These are phyloP conservation scores for Megaptera novaeangliae DNA, from an alignment of 2,113 vertebrate species.

Conservation along the genomic window DNA sequence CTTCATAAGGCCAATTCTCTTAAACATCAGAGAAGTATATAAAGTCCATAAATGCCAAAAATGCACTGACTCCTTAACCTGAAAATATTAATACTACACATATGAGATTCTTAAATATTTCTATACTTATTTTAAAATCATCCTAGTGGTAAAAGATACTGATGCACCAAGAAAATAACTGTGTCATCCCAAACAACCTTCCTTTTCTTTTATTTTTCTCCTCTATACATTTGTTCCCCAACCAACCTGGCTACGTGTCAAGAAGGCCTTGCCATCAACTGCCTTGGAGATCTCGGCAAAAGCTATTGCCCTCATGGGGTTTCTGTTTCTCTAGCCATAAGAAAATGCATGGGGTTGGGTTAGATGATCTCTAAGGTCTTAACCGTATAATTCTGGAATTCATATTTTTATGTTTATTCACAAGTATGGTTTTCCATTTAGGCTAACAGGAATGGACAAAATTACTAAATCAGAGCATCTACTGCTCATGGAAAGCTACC, in stretches of 20 bases:
- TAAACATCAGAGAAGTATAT: background rate
- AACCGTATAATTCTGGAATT: background rate
- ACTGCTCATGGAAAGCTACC: background rate
- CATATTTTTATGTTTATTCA: background rate
- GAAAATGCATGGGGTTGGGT: background rate
- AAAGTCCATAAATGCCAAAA: background rate
- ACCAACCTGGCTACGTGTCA: background rate
- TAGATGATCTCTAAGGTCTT: background rate
- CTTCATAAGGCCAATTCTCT: background rate
- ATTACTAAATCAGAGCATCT: background rate
- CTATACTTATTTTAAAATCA: background rate
- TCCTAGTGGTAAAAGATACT: background rate
- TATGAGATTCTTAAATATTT: background rate
- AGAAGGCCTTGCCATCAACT: background rate
- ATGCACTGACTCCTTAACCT: background rate
- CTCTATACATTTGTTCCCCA: background rate
- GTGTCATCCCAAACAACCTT: background rate
- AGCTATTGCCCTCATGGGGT: background rate
- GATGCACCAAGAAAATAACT: background rate
- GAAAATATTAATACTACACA: conserved; percentile 6
- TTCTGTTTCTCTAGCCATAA: background rate
- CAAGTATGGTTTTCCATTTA: background rate
- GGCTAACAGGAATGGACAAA: background rate
- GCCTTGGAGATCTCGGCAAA: background rate
- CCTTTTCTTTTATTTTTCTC: background rate